Base-by-base conservation (phyloP, 1,140 invertebrate genomes). In the Hormaphis cornu region DNA sequence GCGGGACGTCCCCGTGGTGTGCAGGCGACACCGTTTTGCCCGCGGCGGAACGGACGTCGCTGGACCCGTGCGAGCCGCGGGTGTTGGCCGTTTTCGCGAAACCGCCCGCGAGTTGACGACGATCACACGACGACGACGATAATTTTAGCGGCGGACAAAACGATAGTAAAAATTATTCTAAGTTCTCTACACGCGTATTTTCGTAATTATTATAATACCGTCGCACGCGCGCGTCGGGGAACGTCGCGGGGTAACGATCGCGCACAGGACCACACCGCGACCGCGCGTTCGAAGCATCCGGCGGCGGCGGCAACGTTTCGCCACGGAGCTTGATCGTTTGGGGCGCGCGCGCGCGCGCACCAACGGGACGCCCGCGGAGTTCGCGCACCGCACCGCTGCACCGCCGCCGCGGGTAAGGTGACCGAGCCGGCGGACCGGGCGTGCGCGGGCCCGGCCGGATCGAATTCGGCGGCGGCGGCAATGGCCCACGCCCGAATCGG, bases 401-500 rank as follows among this genome's bases (percentile, higher is more conserved):
- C 7, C 16, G 52, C 12, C 28, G 26, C 26, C 14, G 52, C 28
- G 24, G 1, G 14, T 18, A n/a, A n/a, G 42, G n/a, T 6, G 42
- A 40, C 40, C n/a, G 58, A 16, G 12, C 22, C 18, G 22, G 22
- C 40, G 16, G n/a, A 61, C 58, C 58, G 26, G 24, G 58, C 58
- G 37, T 61, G 58, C 58, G 58, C 42, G n/a, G 58, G 40, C 58
- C 58, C 18, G 7, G 40, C 16, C 40, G 28, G 58, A 61, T 61
- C 58, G 58, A 61, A 61, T 20, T 61, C 58, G 40, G 24, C 40
- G 37, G 30, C 54, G 33, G 37, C 37, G 40, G 5, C 18, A n/a
- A 14, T 37, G 35, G 35, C 58, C 58, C 58, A 61, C 58, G 58
- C 58, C 58, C 58, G 58, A 61, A 61, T 61, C 58, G 58, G 58